Evolutionary conservation across 2,888 invertebrate genomes (phyloP).

Genomic region (Xylota segnis): DNA sequence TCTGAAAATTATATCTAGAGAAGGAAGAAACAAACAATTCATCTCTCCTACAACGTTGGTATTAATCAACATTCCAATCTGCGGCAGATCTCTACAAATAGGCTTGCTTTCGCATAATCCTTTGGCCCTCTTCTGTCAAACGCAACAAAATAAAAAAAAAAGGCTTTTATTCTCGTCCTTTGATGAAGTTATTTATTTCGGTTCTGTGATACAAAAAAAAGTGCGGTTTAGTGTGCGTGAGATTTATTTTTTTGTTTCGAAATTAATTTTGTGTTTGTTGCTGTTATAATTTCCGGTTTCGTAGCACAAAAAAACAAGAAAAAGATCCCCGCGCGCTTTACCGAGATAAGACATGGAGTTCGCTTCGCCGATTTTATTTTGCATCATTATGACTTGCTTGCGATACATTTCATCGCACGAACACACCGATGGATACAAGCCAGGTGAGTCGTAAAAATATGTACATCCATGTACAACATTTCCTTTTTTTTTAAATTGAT

Average conservation of each 20-base stretch:
- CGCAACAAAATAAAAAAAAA: conserved; percentile 66
- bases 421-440: conserved; percentile 84
- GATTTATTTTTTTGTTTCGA: conserved; percentile 4
- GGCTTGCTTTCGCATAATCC: conserved; percentile 27
- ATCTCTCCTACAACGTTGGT: conserved; percentile 47
- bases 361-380: conserved; percentile 78
- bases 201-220: conserved; percentile 50
- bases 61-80: conserved; percentile 54
- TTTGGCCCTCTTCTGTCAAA: conserved; percentile 42
- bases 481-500: not conserved
- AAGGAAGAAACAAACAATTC: conserved; percentile 29
- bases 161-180: conserved; percentile 29
- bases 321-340: conserved; percentile 4
- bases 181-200: conserved; percentile 29
- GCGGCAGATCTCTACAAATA: conserved; percentile 48
- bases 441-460: conserved; percentile 80
- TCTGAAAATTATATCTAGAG: conserved; percentile 33
- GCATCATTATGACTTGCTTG: conserved; percentile 79
- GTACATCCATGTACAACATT: not conserved
- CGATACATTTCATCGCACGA: conserved; percentile 82
- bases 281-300: conserved; percentile 41
- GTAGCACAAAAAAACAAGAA: conserved; percentile 25
- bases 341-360: conserved; percentile 74
- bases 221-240: conserved; percentile 24
- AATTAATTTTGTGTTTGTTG: conserved; percentile 37